Evolutionary conservation across 1,140 invertebrate species (phyloP), one percentile per base, ranked within the genome.

Genomic region (Drosophila nigromelanica): DNA sequence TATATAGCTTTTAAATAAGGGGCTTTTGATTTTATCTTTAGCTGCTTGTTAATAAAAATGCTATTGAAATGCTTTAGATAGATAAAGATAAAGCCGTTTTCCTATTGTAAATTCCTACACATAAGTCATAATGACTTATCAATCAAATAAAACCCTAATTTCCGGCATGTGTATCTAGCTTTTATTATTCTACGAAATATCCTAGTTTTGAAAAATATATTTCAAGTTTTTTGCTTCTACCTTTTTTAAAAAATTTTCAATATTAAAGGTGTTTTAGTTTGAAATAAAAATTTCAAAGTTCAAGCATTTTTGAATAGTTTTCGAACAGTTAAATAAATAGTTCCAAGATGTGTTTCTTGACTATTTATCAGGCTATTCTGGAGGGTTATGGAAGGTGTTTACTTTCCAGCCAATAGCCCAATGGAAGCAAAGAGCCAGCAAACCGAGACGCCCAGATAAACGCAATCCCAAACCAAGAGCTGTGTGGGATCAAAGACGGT

Each of bases 341-440:
- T 18, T 18, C 18, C 18, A 18, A 18, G 18, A 2, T 18, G 18
- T 18, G 18, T 18, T 18, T 18, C 18, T n/a, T n/a, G n/a, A n/a
- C n/a, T n/a, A 3, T 2, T 24, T 24, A 24, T 24, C 21, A 24
- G 21, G 21, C 3, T 24, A 18, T 18, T 18, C 18, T 18, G 18
- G 18, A 18, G 2, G 18, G 2, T 2, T 18, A 3, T 24, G 3
- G 21, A 24, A 3, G 2, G 21, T 2, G 5, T 30, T 5, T 62
- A 91, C 90, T 91, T 63, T 91, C 90, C 64, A 18, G 48, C n/a
- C 27, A 91, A 42, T 5, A 91, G 73, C 52, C 89, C 59, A 33
- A 78, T 39, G 11, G 87, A 90, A 6, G 78, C 69, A 7, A 89
- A 70, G 50, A 90, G 60, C 90, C 90, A 91, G 69, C 76, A 77